Base-by-base conservation (phyloP, 2,113 vertebrate genomes). In the Romanogobio albipinnatus region DNA sequence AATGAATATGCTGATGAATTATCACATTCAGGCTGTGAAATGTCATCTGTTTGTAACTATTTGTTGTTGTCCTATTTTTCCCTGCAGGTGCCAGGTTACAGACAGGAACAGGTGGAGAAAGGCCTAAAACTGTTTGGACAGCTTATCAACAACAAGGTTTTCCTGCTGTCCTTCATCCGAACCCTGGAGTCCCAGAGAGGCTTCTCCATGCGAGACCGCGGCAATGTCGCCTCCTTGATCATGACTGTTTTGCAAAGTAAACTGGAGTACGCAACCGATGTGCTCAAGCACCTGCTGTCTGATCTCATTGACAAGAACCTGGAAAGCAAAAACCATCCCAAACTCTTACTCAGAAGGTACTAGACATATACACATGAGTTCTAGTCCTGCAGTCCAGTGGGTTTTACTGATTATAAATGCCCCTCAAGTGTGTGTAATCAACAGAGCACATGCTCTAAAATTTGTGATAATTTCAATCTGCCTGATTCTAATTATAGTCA, bases 261-360 rank as follows among this genome's bases (percentile, higher is more conserved):
- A 93, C 91, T 99, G 87, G 98, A 99, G 85, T 99, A 99, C 0
- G 97, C 98, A 86, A 99, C 98, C 0, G 98, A 99, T 0, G 98
- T 99, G 85, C 96, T 99, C 58, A 99, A 99, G 83, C 97, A 99
- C 91, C 95, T 99, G 64, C 93, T 99, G 90, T 97, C 98, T 0
- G 98, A 99, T 92, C 97, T 99, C 90, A 99, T 99, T 39, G 97
- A 99, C 91, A 98, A 98, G 90, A 99, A 99, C 91, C 94, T 99
- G 92, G 98, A 99, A 94, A 99, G 98, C 95, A 99, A 99, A 92
- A 99, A 99, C 91, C 98, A 99, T 85, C 98, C 98, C 81, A 99
- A 99, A 91, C 93, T 99, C 73, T 93, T 99, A 70, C 96, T 99
- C 4, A 93, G 98, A 73, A 98, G 98, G 98, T 99, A 84, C 94